Percentiles rank a stretch among this genome's conserved stretches.
These are phyloP conservation scores for Eupithecia exiguata DNA, from an alignment of 2,888 invertebrate species.

Conservation along the genomic window DNA sequence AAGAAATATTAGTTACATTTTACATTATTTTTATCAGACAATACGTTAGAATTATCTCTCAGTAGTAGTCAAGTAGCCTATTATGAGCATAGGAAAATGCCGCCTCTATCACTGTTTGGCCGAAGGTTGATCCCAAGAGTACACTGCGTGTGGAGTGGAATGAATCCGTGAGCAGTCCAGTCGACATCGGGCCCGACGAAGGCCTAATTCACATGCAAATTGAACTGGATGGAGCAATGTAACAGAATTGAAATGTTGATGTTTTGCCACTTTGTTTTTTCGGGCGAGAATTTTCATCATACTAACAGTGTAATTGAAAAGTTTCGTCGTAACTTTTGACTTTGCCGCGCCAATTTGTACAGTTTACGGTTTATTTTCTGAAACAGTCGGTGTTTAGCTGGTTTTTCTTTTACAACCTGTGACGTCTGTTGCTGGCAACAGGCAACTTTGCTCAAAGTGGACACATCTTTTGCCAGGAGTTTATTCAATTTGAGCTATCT, in stretches of 20 bases:
- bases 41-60: no score
- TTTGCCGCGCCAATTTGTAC: conserved; percentile 8
- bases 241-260: conserved; percentile 38
- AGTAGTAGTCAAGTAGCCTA: no score
- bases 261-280: conserved; percentile 33
- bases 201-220: conserved; percentile 36
- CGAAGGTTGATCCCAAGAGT: conserved; percentile 32
- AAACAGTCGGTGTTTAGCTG: not conserved
- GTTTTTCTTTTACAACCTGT: not conserved
- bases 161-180: conserved; percentile 32
- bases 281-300: conserved; percentile 26
- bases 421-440: not conserved
- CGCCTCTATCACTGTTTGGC: not conserved
- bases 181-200: conserved; percentile 28
- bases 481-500: not conserved
- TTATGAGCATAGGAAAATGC: not conserved
- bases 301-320: conserved; percentile 30
- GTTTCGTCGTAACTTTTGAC: conserved; percentile 16
- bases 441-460: not conserved
- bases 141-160: conserved; percentile 25
- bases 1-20: no score
- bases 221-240: conserved; percentile 36
- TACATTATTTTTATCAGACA: no score
- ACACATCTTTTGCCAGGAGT: not conserved
- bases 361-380: not conserved